Base-by-base conservation (phyloP, 2,888 invertebrate species). In the Epinotia brunnichana region DNA sequence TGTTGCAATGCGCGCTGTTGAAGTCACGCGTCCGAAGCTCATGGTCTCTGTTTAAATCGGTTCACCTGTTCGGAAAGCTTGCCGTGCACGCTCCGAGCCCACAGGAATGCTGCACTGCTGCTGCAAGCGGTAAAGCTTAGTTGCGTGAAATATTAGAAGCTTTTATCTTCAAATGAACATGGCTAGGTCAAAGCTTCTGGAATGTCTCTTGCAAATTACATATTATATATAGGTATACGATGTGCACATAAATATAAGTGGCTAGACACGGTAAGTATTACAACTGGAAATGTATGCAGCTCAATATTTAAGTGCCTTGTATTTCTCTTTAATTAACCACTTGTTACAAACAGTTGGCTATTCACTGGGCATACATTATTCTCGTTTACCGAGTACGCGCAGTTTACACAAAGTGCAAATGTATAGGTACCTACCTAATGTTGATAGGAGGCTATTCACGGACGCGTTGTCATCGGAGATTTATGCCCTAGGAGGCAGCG, bases 381-480 rank as follows among this genome's bases (percentile, higher is more conserved):
- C 21, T 48, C 44, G 53, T 53, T 61, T 57, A 41, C 62, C 17
- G 24, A 63, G 51, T 54, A 39, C 59, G 70, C 72, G 57, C 68
- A 73, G 68, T 73, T 73, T 63, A 63, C 51, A 69, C 68, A 62
- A 67, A 69, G 73, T 69, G 69, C 53, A 73, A 69, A 73, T 73
- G 62, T 63, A 29, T 2, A 5, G n/a, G n/a, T n/a, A n/a, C n/a
- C n/a, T 29, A 35, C 35, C 35, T 35, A 73, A 73, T 73, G 73
- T 41, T 73, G 73, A 73, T 69, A 73, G 63, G 73, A 62, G 69
- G 56, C 73, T 73, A 74, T 76, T 76, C 74, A 51, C 69, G 63
- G 68, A 71, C 75, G 73, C 71, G 74, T 81, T 85, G 84, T 85
- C 83, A 84, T 83, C 74, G 60, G 76, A 77, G 81, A 85, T 86